phyloP scores from a whole-genome alignment of 2,113 vertebrate species.

The Dicaeum eximium region DNA sequence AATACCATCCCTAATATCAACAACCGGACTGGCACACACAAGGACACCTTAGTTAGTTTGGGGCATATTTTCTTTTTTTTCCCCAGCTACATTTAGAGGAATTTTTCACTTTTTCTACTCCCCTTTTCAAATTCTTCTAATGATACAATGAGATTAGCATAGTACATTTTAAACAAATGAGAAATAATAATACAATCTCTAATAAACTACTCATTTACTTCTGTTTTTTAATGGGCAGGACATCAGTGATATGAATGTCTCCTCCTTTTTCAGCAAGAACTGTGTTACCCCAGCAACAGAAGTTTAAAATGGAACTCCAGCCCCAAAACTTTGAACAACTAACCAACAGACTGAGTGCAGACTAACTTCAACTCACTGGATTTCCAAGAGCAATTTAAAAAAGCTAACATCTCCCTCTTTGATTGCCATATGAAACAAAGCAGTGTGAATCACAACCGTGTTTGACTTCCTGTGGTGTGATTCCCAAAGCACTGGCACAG shows the following conservation, averaged over 20 bases:
- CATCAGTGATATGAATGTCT: neutral
- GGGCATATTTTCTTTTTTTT: neutral
- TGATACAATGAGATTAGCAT: neutral
- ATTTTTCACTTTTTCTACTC: neutral
- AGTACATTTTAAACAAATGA: neutral
- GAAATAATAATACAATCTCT: neutral
- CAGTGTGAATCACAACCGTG: neutral
- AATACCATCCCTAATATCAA: neutral
- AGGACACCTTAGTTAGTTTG: neutral
- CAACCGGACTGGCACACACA: neutral
- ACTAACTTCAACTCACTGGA: neutral
- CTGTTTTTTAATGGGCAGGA: neutral
- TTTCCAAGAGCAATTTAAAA: neutral
- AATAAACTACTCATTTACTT: neutral
- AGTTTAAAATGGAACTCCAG: neutral
- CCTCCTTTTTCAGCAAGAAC: neutral
- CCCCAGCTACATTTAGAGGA: neutral
- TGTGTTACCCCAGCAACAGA: neutral
- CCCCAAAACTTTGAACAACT: neutral
- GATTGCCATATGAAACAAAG: neutral
- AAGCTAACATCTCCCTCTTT: neutral
- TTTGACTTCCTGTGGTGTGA: neutral
- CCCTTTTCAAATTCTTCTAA: neutral
- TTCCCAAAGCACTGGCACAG: neutral
- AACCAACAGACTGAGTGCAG: neutral